Conservation (phyloP, 2,797 vertebrate species). For the Loriculus beryllinus region DNA sequence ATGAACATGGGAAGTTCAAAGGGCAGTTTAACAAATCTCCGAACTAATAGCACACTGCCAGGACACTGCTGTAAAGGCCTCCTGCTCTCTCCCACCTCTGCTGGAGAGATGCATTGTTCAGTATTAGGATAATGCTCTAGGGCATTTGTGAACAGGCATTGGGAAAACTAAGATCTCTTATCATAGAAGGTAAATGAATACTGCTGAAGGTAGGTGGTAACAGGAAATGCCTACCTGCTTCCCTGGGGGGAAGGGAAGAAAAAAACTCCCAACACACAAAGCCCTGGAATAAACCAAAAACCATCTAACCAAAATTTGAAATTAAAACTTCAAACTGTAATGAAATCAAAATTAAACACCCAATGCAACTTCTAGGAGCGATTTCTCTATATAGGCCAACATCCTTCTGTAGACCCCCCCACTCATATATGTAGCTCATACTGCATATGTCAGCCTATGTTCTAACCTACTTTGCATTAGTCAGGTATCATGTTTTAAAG, state of each 20-base stretch:
- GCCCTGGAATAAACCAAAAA: neutral
- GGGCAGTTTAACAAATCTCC: neutral
- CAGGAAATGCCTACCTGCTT: neutral
- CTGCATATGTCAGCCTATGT: neutral
- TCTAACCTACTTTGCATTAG: neutral
- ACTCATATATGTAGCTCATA: too few relatives aligned
- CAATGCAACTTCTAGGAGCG: neutral
- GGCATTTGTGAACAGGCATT: neutral
- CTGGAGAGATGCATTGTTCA: neutral
- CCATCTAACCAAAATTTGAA: neutral
- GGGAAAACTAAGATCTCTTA: neutral
- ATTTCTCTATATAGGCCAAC: neutral
- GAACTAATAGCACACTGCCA: neutral
- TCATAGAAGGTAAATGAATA: neutral
- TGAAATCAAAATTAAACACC: neutral
- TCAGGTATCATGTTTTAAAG: neutral
- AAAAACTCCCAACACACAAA: accelerated
- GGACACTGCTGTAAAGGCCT: neutral
- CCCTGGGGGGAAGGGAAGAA: too few relatives aligned
- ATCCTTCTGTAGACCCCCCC: neutral
- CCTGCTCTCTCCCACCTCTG: neutral
- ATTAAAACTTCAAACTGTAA: neutral
- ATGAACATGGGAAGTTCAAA: neutral
- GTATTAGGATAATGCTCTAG: neutral
- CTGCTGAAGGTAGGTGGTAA: neutral